Conservation (phyloP, 2,113 vertebrate genomes). For the Aix galericulata region DNA sequence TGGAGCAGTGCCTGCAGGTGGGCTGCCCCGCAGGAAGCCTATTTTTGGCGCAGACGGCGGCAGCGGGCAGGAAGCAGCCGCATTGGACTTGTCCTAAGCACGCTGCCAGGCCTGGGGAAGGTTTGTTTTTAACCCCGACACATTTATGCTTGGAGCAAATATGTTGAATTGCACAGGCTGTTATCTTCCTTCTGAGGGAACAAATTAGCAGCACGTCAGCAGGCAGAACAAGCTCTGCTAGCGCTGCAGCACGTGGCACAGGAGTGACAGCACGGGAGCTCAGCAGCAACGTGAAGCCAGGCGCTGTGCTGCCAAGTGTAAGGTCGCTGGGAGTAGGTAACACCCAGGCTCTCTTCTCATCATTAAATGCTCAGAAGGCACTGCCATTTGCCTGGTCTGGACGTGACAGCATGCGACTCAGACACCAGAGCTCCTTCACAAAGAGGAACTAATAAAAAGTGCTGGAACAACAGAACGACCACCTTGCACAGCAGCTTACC, state of each 20-base stretch:
- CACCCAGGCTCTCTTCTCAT: background rate
- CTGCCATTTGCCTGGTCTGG: background rate
- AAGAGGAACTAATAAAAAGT: background rate
- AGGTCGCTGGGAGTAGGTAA: too few species aligned
- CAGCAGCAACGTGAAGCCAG: background rate
- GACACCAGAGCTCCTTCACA: background rate
- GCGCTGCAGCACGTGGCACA: background rate
- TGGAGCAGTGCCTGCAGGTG: background rate
- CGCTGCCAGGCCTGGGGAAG: fast-evolving
- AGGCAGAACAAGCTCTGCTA: background rate
- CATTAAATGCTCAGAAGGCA: background rate
- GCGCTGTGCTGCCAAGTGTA: background rate
- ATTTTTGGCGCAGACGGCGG: background rate
- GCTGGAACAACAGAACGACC: background rate
- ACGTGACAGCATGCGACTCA: background rate
- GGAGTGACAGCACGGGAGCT: background rate
- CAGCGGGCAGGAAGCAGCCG: background rate
- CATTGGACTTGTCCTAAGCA: background rate
- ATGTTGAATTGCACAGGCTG: fast-evolving
- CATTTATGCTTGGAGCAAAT: background rate
- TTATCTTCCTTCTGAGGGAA: background rate
- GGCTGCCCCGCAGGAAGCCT: background rate
- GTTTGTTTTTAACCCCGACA: background rate
- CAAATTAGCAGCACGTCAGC: background rate
- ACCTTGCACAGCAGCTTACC: background rate